Evolutionary conservation across 2,113 vertebrate species (phyloP).

Genomic region (Clarias magur): DNA sequence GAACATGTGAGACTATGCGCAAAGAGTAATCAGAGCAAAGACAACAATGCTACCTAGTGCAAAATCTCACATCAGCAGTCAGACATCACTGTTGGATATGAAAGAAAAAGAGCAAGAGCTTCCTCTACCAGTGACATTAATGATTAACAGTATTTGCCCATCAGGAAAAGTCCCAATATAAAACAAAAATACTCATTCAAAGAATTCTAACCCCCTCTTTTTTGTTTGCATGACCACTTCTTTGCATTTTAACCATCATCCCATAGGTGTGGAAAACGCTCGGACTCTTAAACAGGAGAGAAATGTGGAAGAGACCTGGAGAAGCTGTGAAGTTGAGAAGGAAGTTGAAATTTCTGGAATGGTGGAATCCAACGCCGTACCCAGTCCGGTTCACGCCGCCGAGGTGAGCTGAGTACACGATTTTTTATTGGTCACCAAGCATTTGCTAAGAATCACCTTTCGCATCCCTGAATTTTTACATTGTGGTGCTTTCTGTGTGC

Average conservation of each 20-base stretch:
- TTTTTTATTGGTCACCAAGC: not conserved
- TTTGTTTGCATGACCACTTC: not conserved
- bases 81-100: not conserved
- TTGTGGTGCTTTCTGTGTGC: not conserved
- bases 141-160: not conserved
- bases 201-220: not conserved
- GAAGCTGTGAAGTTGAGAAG: conserved; percentile 47
- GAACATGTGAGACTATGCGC: not conserved
- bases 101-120: not conserved
- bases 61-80: not conserved
- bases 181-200: not conserved
- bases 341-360: conserved; percentile 29
- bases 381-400: not conserved
- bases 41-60: not conserved
- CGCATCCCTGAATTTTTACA: not conserved
- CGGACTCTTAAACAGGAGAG: conserved; percentile 64
- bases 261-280: conserved; percentile 38
- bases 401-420: conserved; percentile 29
- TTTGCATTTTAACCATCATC: not conserved
- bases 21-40: not conserved
- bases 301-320: conserved; percentile 50
- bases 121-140: not conserved
- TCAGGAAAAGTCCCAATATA: not conserved
- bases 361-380: conserved; percentile 22
- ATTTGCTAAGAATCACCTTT: not conserved